Conservation (phyloP, 1,140 invertebrate species). For the Tetragonula clypearis region DNA sequence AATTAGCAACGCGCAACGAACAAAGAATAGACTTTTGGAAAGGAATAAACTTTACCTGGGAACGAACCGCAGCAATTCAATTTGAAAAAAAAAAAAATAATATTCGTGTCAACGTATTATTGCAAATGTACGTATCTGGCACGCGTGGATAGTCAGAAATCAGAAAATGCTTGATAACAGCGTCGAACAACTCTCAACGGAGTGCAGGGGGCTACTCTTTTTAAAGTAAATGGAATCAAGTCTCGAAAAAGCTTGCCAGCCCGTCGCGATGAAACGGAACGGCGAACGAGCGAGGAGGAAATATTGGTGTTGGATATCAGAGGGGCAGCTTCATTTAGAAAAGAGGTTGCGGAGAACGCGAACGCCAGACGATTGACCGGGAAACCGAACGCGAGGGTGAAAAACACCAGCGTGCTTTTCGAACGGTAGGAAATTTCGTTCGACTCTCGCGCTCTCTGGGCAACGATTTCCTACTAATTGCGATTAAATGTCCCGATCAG, state of each 20-base stretch:
- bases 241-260: neutral
- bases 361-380: neutral
- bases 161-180: neutral
- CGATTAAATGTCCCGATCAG: slow-evolving; percentile 52
- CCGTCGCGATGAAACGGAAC: neutral
- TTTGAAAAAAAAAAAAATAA: no score
- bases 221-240: neutral
- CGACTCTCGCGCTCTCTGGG: neutral
- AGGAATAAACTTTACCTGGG: no score
- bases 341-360: neutral
- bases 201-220: neutral
- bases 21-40: neutral
- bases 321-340: neutral
- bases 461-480: slow-evolving; percentile 48
- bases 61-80: no score
- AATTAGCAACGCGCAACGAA: neutral
- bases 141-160: no score
- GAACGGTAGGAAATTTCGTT: neutral
- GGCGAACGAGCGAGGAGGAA: neutral
- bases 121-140: no score
- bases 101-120: no score
- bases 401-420: neutral
- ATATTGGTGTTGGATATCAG: neutral
- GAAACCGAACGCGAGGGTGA: neutral
- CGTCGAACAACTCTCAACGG: neutral